A percentile compares a stretch with the other conserved stretches of the same genome.
These are phyloP conservation scores for Tetheella fluctuosa DNA, from an alignment of 2,888 invertebrate genomes.

Conservation along the genomic window DNA sequence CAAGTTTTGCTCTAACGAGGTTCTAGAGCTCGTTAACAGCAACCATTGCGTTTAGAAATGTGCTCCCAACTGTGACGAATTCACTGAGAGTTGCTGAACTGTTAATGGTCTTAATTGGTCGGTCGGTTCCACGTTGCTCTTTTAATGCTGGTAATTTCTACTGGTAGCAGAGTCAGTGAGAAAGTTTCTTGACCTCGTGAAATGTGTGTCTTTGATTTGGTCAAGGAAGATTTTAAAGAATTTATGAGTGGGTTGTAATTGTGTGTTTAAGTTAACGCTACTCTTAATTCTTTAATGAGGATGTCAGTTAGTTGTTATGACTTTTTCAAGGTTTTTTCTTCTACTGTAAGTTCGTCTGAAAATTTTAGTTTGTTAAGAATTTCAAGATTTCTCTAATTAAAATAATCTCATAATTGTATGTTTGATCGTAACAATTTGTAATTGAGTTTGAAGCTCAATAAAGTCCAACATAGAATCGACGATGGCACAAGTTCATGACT, in stretches of 20 bases:
- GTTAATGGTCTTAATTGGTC: conserved; percentile 27
- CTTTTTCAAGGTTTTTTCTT: too few species aligned
- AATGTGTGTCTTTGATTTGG: not conserved
- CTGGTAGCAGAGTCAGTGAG: not conserved
- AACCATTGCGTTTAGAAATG: conserved; percentile 30
- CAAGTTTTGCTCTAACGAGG: conserved; percentile 44
- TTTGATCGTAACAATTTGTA: not conserved
- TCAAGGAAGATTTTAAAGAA: not conserved
- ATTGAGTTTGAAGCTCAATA: not conserved
- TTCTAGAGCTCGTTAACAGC: conserved; percentile 42
- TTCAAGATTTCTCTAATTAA: too few species aligned
- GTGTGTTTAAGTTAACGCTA: too few species aligned
- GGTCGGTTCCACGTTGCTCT: conserved; percentile 6
- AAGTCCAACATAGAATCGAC: not conserved
- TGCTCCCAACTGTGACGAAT: conserved; percentile 35
- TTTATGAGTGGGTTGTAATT: not conserved
- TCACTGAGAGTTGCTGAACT: conserved; percentile 31
- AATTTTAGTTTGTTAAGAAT: not conserved
- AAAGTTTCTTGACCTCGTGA: conserved; percentile 9
- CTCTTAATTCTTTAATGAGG: too few species aligned
- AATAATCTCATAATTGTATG: too few species aligned
- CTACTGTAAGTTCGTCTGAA: not conserved
- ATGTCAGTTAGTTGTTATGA: too few species aligned
- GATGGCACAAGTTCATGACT: not conserved
- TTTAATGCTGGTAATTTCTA: not conserved